Base-by-base conservation (phyloP, 2,888 invertebrate genomes). In the Hipparchia semele region DNA sequence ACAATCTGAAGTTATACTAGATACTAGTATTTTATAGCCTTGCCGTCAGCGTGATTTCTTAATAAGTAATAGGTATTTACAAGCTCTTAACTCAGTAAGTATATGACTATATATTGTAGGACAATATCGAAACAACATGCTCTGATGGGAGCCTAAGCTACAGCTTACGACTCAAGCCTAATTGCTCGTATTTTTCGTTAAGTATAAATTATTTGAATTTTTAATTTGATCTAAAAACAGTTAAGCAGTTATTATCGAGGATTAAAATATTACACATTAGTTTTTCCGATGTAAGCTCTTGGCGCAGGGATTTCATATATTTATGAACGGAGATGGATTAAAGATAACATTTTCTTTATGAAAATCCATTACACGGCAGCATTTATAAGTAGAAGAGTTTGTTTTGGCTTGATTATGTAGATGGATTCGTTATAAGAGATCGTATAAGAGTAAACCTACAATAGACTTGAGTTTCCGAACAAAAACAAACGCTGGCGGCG, bases 401-500 rank as follows among this genome's bases (percentile, higher is more conserved):
- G 73, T 75, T 75, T 71, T 68, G 73, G 62, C 73, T 71, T 75
- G 69, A 71, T 70, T 75, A 75, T 73, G 73, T 69, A 73, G 75
- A 75, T 73, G 71, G 69, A 75, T 73, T 75, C 75, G 70, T 75
- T 71, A 69, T 71, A 61, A 69, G 65, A 67, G 59, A 70, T 58
- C 64, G 66, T 62, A 71, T 75, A 72, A 62, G 62, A 71, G 73
- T 70, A 61, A 74, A 75, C 73, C 66, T 74, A 72, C 73, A 71
- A 74, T 76, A 73, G 73, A 71, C 53, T 49, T 53, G 71, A 72
- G 72, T 74, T 77, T 73, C 70, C 70, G 81, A 87, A 88, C 87
- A 89, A 90, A 89, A 90, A 90, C 89, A 90, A 85, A 80, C 78
- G 79, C 86, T 85, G 74, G 75, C 77, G 82, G 86, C 85, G 86